Base-by-base conservation (phyloP, 2,888 invertebrate genomes). In the Norana najaformis region DNA sequence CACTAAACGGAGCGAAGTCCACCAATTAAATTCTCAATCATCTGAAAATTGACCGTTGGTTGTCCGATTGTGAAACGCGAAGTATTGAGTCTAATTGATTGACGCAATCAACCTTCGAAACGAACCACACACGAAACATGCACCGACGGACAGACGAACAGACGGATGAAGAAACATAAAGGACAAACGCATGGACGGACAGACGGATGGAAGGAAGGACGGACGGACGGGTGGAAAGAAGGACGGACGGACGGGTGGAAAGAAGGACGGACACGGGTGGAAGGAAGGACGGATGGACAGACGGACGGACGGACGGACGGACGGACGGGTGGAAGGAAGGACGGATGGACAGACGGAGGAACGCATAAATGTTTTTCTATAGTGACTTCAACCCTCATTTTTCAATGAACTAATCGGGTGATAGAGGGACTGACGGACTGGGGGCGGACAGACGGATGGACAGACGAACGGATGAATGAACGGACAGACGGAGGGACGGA, bases 61-160 rank as follows among this genome's bases (percentile, higher is more conserved):
- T 69, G 69, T 69, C 69, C 69, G n/a, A 69, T 69, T 69, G 69
- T 69, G 30, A 69, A 69, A 69, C n/a, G 69, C 69, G 11, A 69
- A 69, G 69, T 69, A 69, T 69, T n/a, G 69, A 69, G 6, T 69
- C 47, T 3, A 47, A 47, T 47, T 69, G 69, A 69, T 69, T 69
- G 69, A 69, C 69, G 69, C 69, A 69, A n/a, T n/a, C n/a, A n/a
- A n/a, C 30, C 69, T 69, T n/a, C 69, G 69, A 69, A 69, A 69
- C 69, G n/a, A n/a, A 69, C 69, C 69, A n/a, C 69, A 69, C 69
- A n/a, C 1, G 69, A 13, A 69, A n/a, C 30, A n/a, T n/a, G n/a
- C 69, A 30, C n/a, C 30, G 30, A 69, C 69, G 69, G 16, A 16
- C 16, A n/a, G 69, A 69, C 11, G 16, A n/a, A n/a, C 8, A 69